These are phyloP conservation scores for Ethmia dodecea DNA, from an alignment of 2,888 invertebrate genomes.

Conservation along the genomic window DNA sequence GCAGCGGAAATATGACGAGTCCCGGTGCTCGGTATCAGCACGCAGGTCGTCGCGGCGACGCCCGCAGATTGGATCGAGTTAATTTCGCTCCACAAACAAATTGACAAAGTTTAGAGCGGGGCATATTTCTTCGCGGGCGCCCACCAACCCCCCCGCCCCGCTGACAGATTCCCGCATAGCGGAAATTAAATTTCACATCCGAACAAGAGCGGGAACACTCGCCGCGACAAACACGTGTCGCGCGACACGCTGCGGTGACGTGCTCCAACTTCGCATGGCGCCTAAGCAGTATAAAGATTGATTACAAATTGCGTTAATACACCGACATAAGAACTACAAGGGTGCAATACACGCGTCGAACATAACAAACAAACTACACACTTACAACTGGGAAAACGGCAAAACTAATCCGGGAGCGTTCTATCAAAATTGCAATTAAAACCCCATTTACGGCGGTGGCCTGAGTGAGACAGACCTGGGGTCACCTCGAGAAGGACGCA, in stretches of 20 bases:
- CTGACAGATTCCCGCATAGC: constrained; percentile 68
- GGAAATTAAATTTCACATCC: constrained; percentile 78
- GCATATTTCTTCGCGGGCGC: constrained; percentile 70
- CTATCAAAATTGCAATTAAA: constrained; percentile 76
- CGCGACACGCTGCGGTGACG: constrained; percentile 32
- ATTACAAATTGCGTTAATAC: constrained; percentile 32
- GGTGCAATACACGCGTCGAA: constrained; percentile 1
- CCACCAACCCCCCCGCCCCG: constrained; percentile 37
- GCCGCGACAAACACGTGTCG: constrained; percentile 60
- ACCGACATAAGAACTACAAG: constrained; percentile 3
- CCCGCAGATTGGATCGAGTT: constrained; percentile 77
- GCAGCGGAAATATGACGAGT: constrained; percentile 51
- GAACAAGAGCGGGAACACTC: constrained; percentile 66
- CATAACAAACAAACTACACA: constrained; percentile 16
- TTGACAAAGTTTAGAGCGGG: constrained; percentile 77
- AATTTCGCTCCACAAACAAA: constrained; percentile 78
- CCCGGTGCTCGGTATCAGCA: constrained; percentile 45
- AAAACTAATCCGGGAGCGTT: constrained; percentile 65
- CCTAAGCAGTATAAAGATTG: constrained; percentile 32
- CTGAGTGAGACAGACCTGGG: constrained; percentile 69
- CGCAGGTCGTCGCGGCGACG: constrained; percentile 53
- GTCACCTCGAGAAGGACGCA: constrained; percentile 72
- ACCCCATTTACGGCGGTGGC: constrained; percentile 65
- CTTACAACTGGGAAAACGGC: constrained; percentile 35
- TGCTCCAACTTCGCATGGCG: constrained; percentile 1